phyloP scores from a whole-genome alignment of 2,113 vertebrate genomes.

The Crocuta crocuta region DNA sequence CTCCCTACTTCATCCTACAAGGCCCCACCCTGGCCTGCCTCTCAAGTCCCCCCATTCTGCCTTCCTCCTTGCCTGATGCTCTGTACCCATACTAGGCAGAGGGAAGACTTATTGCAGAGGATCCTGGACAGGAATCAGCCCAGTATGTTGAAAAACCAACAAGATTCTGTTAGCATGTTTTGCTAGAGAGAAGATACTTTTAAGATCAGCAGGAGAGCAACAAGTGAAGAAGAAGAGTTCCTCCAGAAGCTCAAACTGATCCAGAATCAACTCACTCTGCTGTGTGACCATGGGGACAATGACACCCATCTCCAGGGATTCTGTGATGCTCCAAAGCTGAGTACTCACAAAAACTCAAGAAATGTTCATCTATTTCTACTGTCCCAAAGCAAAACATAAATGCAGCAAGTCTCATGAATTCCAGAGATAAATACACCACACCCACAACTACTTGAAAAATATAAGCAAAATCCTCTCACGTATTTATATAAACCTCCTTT shows the following conservation, averaged over 20 bases:
- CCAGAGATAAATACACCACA: background rate
- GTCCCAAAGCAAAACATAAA: background rate
- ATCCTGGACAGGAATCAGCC: background rate
- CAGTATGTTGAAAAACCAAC: background rate
- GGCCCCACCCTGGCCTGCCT: background rate
- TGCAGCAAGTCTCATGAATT: background rate
- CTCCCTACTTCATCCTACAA: background rate
- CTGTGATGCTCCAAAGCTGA: background rate
- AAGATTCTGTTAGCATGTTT: background rate
- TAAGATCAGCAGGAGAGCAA: background rate
- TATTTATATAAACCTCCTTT: background rate
- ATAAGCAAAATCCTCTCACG: background rate
- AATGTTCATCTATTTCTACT: background rate
- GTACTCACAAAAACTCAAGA: background rate
- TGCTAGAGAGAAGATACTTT: background rate
- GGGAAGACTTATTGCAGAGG: no score
- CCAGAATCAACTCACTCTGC: background rate
- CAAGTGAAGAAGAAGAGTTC: background rate
- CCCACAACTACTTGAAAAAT: background rate
- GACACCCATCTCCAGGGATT: background rate
- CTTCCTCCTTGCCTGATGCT: background rate
- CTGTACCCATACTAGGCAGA: background rate
- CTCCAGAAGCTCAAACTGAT: background rate
- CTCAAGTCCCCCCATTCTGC: background rate
- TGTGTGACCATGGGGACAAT: background rate